Percentiles rank a stretch among this genome's conserved stretches.
Conservation (phyloP, 2,113 vertebrate species). For the Epinephelus lanceolatus region DNA sequence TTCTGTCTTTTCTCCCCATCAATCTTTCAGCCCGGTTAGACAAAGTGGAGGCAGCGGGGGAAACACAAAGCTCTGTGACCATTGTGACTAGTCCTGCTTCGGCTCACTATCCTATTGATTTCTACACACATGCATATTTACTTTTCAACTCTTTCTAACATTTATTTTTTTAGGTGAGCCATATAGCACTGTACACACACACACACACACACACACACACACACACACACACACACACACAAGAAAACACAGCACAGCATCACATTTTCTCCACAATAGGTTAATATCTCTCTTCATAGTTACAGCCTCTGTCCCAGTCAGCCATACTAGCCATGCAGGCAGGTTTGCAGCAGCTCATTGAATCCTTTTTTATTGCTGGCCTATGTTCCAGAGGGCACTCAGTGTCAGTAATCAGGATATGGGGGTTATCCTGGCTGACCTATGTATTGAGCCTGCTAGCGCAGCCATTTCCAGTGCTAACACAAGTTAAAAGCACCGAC, state of each 20-base stretch:
- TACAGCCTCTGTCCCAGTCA: conserved; percentile 22
- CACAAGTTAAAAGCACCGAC: conserved; percentile 57
- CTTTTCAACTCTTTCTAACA: neutral
- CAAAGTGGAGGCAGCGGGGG: conserved; percentile 54
- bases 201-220: too few species aligned
- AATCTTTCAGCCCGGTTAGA: conserved; percentile 71
- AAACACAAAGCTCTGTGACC: conserved; percentile 73
- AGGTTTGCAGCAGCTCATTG: conserved; percentile 60
- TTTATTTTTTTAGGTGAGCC: conserved; percentile 6
- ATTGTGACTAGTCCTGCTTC: conserved; percentile 48
- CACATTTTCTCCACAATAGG: neutral
- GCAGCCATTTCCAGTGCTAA: conserved; percentile 69
- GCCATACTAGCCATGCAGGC: conserved; percentile 27
- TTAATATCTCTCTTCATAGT: conserved; percentile 29
- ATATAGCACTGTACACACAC: neutral
- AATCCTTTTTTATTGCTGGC: conserved; percentile 75
- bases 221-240: too few species aligned
- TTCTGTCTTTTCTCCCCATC: conserved; percentile 59
- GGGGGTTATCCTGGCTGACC: conserved; percentile 88
- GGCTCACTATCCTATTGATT: conserved; percentile 36
- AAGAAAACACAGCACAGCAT: conserved; percentile 5
- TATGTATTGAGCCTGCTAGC: conserved; percentile 78
- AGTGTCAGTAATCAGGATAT: conserved; percentile 88
- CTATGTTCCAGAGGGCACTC: conserved; percentile 79
- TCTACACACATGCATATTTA: conserved; percentile 34